These are phyloP conservation scores for Nymphalis c-album DNA, from an alignment of 2,888 invertebrate species.

Conservation along the genomic window DNA sequence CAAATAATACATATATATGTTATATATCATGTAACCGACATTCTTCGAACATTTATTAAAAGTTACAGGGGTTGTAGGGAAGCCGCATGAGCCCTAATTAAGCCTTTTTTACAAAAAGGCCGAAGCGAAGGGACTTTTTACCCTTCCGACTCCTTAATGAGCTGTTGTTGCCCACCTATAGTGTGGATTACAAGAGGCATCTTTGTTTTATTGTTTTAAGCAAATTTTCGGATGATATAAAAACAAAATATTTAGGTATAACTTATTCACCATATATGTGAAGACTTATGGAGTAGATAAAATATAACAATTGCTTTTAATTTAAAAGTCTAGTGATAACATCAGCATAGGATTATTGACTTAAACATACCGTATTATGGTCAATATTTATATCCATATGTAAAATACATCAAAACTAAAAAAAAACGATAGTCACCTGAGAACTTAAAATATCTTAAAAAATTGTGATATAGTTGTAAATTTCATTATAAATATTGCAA, in stretches of 20 bases:
- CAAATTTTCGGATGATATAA: conserved; percentile 43
- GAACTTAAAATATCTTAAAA: too few species aligned
- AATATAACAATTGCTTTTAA: too few species aligned
- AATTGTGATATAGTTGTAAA: too few species aligned
- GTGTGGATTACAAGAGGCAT: conserved; percentile 65
- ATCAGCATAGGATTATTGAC: too few species aligned
- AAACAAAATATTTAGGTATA: neutral
- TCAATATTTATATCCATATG: too few species aligned
- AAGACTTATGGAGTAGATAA: too few species aligned
- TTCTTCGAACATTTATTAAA: conserved; percentile 80
- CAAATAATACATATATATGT: conserved; percentile 8
- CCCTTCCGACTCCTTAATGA: conserved; percentile 80
- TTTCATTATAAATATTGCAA: too few species aligned
- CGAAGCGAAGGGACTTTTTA: conserved; percentile 71
- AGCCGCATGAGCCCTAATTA: conserved; percentile 81
- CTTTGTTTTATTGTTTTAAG: conserved; percentile 67
- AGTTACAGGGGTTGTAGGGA: conserved; percentile 80
- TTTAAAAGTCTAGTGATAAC: too few species aligned
- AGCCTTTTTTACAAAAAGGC: conserved; percentile 79
- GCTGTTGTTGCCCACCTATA: conserved; percentile 68
- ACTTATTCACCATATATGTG: neutral
- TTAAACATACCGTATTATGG: too few species aligned
- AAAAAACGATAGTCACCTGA: too few species aligned
- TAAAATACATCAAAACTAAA: too few species aligned
- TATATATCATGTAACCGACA: conserved; percentile 55